phyloP scores from a whole-genome alignment of 2,888 invertebrate species.

The Acanthosoma haemorrhoidale region DNA sequence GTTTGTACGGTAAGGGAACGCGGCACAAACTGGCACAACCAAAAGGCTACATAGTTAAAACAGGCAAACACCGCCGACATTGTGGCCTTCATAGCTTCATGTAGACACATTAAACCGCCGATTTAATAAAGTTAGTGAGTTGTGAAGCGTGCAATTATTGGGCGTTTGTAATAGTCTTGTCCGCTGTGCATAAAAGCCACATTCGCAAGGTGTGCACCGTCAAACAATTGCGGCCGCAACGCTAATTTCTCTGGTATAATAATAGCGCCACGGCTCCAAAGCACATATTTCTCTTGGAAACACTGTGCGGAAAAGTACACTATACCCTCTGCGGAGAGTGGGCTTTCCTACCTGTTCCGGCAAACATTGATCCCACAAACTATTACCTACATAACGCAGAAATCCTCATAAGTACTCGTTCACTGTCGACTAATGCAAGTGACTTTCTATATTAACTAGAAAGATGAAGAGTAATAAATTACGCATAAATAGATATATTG shows the following conservation, averaged over 20 bases:
- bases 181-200: constrained; percentile 1
- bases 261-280: background rate
- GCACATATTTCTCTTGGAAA: background rate
- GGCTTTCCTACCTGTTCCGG: background rate
- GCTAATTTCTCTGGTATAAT: background rate
- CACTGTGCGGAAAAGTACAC: background rate
- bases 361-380: no score
- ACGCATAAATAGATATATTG: no score
- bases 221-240: background rate
- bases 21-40: constrained; percentile 11
- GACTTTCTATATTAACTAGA: no score
- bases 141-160: constrained; percentile 5
- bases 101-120: constrained; percentile 26
- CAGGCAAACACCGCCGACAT: constrained; percentile 15
- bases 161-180: constrained; percentile 1
- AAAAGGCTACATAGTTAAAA: constrained; percentile 27
- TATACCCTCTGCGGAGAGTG: background rate
- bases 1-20: constrained; percentile 3
- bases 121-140: constrained; percentile 27
- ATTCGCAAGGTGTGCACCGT: background rate
- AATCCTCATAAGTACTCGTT: no score
- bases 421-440: no score
- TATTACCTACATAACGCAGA: no score
- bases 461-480: no score
- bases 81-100: constrained; percentile 15